phyloP scores from a whole-genome alignment of 1,140 invertebrate species.

The Phthorimaea operculella region DNA sequence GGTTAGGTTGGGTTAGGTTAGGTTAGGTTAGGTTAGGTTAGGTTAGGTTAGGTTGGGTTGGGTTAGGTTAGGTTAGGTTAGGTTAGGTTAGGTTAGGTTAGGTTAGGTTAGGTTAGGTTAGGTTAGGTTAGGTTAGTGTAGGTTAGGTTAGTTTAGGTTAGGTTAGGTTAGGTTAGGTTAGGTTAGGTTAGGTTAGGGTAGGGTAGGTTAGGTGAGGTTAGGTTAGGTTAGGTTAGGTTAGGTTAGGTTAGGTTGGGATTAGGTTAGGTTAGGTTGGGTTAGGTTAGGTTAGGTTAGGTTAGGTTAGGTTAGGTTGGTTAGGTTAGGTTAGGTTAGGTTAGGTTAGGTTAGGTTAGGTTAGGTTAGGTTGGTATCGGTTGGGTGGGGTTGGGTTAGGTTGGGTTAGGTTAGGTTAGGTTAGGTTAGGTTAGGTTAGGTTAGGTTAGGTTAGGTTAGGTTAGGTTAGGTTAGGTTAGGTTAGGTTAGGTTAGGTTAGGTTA shows the following conservation, averaged over 20 bases:
- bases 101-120: constrained; percentile 19
- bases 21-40: constrained; percentile 24
- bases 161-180: constrained; percentile 7
- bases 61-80: constrained; percentile 26
- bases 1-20: constrained; percentile 26
- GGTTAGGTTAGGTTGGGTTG: constrained; percentile 23
- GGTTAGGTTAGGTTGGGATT: constrained; percentile 23
- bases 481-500: constrained; percentile 18
- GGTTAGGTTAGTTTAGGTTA: constrained; percentile 22
- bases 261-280: constrained; percentile 18
- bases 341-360: constrained; percentile 17
- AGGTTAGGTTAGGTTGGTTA: constrained; percentile 25
- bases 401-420: constrained; percentile 19
- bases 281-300: constrained; percentile 17
- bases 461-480: constrained; percentile 14
- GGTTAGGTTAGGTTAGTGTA: no score
- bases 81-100: constrained; percentile 23
- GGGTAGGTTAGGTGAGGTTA: constrained; percentile 33
- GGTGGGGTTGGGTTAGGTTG: constrained; percentile 17
- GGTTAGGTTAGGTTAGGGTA: constrained; percentile 16
- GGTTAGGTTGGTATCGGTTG: constrained; percentile 15
- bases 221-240: constrained; percentile 31
- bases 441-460: constrained; percentile 9
- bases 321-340: constrained; percentile 14
- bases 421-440: constrained; percentile 14